Evolutionary conservation across 2,113 vertebrate genomes (phyloP), one percentile per base, ranked within the genome.

Genomic region (Neoarius graeffei): DNA sequence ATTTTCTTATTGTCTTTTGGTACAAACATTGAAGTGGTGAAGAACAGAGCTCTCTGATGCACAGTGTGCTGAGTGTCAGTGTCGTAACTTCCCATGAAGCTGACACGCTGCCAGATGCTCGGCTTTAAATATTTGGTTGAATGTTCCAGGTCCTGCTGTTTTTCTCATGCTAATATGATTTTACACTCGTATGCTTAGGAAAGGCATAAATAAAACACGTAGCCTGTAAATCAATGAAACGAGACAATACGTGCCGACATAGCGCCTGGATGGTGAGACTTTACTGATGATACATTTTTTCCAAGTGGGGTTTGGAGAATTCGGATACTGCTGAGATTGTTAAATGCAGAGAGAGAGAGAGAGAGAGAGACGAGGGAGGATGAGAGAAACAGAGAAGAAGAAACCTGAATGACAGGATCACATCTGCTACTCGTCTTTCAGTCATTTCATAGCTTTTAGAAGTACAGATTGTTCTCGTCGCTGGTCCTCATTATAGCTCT

Each of bases 371-470:
- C 1, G 71, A 50, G 71, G 42, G 42, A 50, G 48, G 74, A 54
- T n/a, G 77, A 80, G 77, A 80, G n/a, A 56, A 80, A 54, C 25
- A 76, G 52, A n/a, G 17, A 56, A 17, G 56, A 30, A 56, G 35
- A 60, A 5, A 14, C 57, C 59, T 14, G 15, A 81, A 42, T 62
- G 54, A 60, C 60, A 42, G 56, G 4, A 5, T 62, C 30, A 62
- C 30, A 81, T 81, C 59, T 82, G 80, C 80, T 62, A 59, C 80
- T 82, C 30, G 56, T 80, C 76, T 80, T 80, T 80, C 27, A 79
- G 56, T 79, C 76, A 82, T 82, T 82, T 42, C 19, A 6, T 60
- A 81, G 56, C 56, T 60, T 60, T 48, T 14, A 48, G 57, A 82
- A 82, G 80, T 82, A 48, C 80, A 42, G 80, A 62, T 82, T 10